A percentile compares a stretch with the other conserved stretches of the same genome.
phyloP scores from a whole-genome alignment of 2,888 invertebrate genomes.

The Diaphora mendica region DNA sequence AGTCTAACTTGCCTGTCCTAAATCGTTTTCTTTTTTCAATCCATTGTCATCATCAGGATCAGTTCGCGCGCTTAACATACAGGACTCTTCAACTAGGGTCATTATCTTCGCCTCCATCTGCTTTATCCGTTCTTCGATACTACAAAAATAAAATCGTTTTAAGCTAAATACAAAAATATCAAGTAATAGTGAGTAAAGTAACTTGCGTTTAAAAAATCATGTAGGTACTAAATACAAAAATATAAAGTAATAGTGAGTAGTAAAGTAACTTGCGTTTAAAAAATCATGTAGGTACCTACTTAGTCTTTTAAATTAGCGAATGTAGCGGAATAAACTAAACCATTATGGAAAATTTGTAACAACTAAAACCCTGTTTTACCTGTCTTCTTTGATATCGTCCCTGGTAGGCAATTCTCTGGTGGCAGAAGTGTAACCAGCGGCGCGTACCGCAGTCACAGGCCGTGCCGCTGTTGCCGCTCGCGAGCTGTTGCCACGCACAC shows the following conservation, averaged over 20 bases:
- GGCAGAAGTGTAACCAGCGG: slow-evolving; percentile 96
- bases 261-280: background rate
- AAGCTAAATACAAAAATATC: background rate
- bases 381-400: slow-evolving; percentile 92
- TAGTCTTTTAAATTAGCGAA: background rate
- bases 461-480: slow-evolving; percentile 85
- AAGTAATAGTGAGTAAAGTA: background rate
- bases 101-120: slow-evolving; percentile 95
- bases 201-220: background rate
- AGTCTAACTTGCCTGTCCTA: slow-evolving; percentile 66
- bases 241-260: background rate
- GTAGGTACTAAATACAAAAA: background rate
- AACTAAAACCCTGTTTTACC: slow-evolving; percentile 75
- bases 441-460: slow-evolving; percentile 98
- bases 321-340: background rate
- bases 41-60: slow-evolving; percentile 70
- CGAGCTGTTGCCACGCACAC: slow-evolving; percentile 68
- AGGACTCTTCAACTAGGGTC: slow-evolving; percentile 96
- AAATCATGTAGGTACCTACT: background rate
- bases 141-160: slow-evolving; percentile 59
- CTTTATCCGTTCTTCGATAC: slow-evolving; percentile 96
- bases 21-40: slow-evolving; percentile 68
- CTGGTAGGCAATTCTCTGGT: slow-evolving; percentile 93
- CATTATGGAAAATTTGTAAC: background rate
- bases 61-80: slow-evolving; percentile 80